Evolutionary conservation across 2,797 vertebrate genomes (phyloP), one percentile per base, ranked within the genome.

Genomic region (Cynopterus sphinx): DNA sequence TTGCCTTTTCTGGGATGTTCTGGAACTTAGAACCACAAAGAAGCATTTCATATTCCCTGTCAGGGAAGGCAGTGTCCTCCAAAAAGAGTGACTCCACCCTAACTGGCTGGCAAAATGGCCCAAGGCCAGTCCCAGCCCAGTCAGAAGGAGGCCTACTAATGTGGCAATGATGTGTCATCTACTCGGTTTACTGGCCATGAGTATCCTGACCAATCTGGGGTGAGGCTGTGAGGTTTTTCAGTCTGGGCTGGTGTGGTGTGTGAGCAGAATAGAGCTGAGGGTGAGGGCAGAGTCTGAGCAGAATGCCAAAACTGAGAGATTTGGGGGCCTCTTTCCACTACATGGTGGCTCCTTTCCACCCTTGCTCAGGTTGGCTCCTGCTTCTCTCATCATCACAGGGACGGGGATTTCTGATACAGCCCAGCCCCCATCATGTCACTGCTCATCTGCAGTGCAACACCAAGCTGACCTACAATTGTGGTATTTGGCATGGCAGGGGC

Each of bases 51-150:
- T 46, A 49, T 31, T 28, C 28, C 87, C 39, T 73, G 21, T 57
- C 16, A 3, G 81, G 43, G 39, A 92, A 86, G 63, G 31, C 61
- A 49, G n/a, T 9, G 4, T 70, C 63, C 31, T 86, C 51, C 81
- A 51, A 84, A 33, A 53, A 81, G 26, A 94, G 46, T 88, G 79
- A 93, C 68, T 91, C 91, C 78, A 94, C 46, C 26, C 39, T 88
- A n/a, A 70, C 61, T 53, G 33, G 59, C 57, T 8, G 4, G 67
- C 55, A 4, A 26, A 81, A 46, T 46, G 59, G 73, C 17, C 79
- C 31, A 63, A 51, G 41, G 81, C 71, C 65, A 81, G 90, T 71
- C 61, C 28, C 43, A 84, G 85, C 36, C 31, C 22, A 8, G 11
- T 90, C 51, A 57, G 81, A 82, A 83, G 81, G 33, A 91, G n/a